Percentiles rank a stretch among this genome's conserved stretches.
Evolutionary conservation across 2,797 vertebrate genomes (phyloP).

Genomic region (Myotis findleyi): DNA sequence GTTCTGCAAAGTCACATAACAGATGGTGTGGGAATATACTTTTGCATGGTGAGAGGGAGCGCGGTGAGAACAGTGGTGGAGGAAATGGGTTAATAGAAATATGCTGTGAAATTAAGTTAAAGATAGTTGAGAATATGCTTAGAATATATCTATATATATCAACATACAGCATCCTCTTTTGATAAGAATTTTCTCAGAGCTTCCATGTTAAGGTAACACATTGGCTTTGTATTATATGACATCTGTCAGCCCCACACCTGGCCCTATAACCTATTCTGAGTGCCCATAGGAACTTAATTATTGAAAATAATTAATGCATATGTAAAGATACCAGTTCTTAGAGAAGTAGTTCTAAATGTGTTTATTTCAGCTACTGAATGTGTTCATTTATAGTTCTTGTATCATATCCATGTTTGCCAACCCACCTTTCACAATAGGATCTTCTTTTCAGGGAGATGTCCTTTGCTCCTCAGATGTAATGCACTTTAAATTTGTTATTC

Average conservation of each 20-base stretch:
- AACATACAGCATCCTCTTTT: constrained; percentile 44
- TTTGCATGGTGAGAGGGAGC: background rate
- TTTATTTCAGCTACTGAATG: constrained; percentile 53
- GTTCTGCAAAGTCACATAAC: background rate
- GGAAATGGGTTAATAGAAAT: constrained; percentile 7
- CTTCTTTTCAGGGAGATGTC: constrained; percentile 81
- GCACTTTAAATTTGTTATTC: constrained; percentile 76
- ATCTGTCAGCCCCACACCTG: background rate
- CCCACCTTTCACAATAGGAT: constrained; percentile 70
- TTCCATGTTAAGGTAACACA: constrained; percentile 5
- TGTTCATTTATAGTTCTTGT: constrained; percentile 37
- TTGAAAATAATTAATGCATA: constrained; percentile 34
- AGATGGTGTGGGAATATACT: background rate
- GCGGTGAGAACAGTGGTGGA: background rate
- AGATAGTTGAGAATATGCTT: background rate
- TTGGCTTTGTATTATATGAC: constrained; percentile 45
- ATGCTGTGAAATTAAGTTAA: constrained; percentile 17
- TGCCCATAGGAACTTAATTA: background rate
- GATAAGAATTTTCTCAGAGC: background rate
- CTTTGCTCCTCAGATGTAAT: constrained; percentile 79
- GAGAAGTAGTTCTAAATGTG: constrained; percentile 41
- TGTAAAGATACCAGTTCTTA: constrained; percentile 9
- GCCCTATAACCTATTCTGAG: background rate
- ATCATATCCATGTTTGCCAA: constrained; percentile 55
- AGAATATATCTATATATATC: background rate